Evolutionary conservation across 2,888 invertebrate species (phyloP).

Genomic region (Stratiomys singularior): DNA sequence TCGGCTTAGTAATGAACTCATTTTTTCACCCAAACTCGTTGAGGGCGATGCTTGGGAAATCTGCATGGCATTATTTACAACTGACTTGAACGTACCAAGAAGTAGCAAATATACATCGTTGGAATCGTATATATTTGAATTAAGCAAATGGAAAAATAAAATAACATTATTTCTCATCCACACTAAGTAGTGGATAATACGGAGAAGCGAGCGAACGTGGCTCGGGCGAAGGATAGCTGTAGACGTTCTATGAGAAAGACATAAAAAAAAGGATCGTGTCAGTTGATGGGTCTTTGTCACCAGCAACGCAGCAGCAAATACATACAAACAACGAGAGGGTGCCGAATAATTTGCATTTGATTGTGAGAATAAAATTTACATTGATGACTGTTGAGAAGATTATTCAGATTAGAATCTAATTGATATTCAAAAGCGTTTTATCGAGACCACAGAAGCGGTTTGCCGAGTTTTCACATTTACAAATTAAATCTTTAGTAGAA

Average conservation of each 20-base stretch:
- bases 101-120: background rate
- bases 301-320: too few relatives aligned
- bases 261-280: background rate
- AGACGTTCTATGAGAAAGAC: background rate
- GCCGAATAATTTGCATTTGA: conserved; percentile 21
- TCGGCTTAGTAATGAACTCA: background rate
- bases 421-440: background rate
- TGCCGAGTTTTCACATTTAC: too few relatives aligned
- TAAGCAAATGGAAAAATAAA: conserved; percentile 20
- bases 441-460: too few relatives aligned
- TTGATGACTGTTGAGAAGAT: background rate
- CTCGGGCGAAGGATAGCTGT: background rate
- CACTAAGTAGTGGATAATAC: conserved; percentile 16
- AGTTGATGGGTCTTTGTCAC: too few relatives aligned
- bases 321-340: background rate
- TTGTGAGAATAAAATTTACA: conserved; percentile 18
- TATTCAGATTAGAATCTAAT: background rate
- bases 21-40: background rate
- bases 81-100: background rate
- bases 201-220: background rate
- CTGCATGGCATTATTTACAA: background rate
- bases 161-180: conserved; percentile 35
- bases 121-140: conserved; percentile 21
- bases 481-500: too few relatives aligned
- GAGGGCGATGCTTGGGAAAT: background rate